Evolutionary conservation across 2,888 invertebrate genomes (phyloP).

Genomic region (Horisme vitalbata): DNA sequence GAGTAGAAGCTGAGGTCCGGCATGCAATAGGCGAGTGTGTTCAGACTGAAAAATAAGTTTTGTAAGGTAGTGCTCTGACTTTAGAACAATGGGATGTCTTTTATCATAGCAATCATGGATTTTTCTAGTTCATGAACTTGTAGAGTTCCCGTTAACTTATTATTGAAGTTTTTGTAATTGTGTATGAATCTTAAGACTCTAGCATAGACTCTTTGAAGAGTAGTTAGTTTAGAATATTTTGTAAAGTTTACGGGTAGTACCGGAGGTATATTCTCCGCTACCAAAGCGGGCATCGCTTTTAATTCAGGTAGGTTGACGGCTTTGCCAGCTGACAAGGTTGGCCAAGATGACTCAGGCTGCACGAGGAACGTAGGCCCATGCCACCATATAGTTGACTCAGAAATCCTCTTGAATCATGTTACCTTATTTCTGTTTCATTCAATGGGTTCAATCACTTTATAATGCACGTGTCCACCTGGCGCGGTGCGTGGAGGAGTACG

Average conservation of each 20-base stretch:
- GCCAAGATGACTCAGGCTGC: too few relatives aligned
- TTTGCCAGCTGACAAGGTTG: too few relatives aligned
- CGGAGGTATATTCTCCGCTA: neutral
- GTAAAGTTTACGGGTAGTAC: neutral
- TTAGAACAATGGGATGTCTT: conserved; percentile 7
- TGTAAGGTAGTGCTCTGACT: conserved; percentile 1
- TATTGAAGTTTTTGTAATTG: conserved; percentile 2
- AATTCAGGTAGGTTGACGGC: neutral
- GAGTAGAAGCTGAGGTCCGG: neutral
- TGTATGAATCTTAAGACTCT: neutral
- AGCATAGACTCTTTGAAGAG: conserved; percentile 1
- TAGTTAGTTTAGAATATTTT: conserved; percentile 1
- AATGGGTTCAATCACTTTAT: too few relatives aligned
- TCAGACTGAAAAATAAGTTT: conserved; percentile 5
- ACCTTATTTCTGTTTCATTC: too few relatives aligned
- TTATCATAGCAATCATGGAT: conserved; percentile 5
- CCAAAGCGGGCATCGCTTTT: conserved; percentile 1
- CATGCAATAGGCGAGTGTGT: conserved; percentile 6
- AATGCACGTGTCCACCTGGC: too few relatives aligned
- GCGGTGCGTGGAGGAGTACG: too few relatives aligned
- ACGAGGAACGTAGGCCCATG: too few relatives aligned
- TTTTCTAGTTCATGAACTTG: neutral
- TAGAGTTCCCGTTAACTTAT: neutral
- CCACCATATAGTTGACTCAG: too few relatives aligned
- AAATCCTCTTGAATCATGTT: too few relatives aligned